Percentiles rank a stretch among this genome's conserved stretches.
phyloP scores from a whole-genome alignment of 2,888 invertebrate genomes.

The Hypomecis punctinalis region DNA sequence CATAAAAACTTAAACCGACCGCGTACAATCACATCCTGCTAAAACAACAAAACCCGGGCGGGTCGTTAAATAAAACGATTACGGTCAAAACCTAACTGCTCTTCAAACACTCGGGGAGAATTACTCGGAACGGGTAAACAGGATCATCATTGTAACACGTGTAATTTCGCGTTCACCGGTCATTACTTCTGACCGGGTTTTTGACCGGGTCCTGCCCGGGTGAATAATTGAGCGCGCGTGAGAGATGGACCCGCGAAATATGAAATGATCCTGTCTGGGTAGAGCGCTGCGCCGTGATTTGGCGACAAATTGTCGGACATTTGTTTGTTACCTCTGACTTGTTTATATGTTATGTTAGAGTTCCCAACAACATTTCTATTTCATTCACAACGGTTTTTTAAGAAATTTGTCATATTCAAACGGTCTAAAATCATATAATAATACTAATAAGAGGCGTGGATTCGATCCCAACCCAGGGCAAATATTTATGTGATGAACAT shows the following conservation, averaged over 20 bases:
- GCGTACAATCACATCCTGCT: conserved; percentile 50
- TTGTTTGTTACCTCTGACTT: conserved; percentile 9
- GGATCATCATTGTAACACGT: conserved; percentile 79
- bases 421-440: too few species aligned
- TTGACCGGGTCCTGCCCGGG: conserved; percentile 45
- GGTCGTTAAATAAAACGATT: conserved; percentile 72
- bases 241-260: conserved; percentile 78
- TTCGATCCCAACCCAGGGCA: too few species aligned
- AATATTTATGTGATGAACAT: too few species aligned
- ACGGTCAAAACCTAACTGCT: conserved; percentile 70
- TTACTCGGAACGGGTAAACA: conserved; percentile 71
- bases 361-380: not conserved
- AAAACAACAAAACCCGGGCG: conserved; percentile 46
- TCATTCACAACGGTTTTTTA: too few species aligned
- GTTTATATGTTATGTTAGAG: not conserved
- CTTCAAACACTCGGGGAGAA: conserved; percentile 69
- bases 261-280: conserved; percentile 75
- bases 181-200: conserved; percentile 75
- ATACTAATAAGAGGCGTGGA: too few species aligned
- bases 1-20: conserved; percentile 53
- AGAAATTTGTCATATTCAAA: too few species aligned
- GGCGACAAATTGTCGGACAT: conserved; percentile 18
- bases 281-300: conserved; percentile 45
- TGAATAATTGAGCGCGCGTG: conserved; percentile 78
- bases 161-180: conserved; percentile 77